Conservation (phyloP, 1,140 invertebrate genomes). For the Saccostrea glomerata region DNA sequence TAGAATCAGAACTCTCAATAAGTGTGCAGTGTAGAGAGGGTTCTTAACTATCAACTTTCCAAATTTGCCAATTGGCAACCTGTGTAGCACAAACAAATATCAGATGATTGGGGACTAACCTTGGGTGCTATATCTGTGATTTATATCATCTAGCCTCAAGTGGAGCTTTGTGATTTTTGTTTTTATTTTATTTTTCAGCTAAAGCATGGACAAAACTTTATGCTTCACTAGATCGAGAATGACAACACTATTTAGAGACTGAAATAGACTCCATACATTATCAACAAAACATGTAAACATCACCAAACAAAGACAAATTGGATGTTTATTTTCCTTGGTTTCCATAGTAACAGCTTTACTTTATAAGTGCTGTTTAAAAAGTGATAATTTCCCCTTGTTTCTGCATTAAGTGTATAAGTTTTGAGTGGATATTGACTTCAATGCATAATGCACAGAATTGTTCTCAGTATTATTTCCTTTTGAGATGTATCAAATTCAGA, state of each 20-base stretch:
- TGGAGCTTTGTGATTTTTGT: too few relatives aligned
- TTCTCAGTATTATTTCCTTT: conserved; percentile 20
- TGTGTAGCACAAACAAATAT: too few relatives aligned
- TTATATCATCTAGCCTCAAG: too few relatives aligned
- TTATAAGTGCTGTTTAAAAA: conserved; percentile 12
- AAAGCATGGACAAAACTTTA: conserved; percentile 36
- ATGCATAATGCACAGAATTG: neutral
- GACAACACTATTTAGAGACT: neutral
- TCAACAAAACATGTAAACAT: neutral
- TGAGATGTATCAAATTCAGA: neutral
- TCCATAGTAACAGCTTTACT: neutral
- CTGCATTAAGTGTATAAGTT: conserved; percentile 13
- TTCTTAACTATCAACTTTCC: too few relatives aligned
- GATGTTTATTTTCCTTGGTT: neutral
- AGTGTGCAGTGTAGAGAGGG: too few relatives aligned
- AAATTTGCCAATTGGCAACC: too few relatives aligned
- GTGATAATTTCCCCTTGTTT: neutral
- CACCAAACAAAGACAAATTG: neutral
- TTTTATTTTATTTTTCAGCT: conserved; percentile 21
- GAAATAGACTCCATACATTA: neutral
- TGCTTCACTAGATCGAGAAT: neutral
- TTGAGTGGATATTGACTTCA: conserved; percentile 1
- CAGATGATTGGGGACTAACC: too few relatives aligned
- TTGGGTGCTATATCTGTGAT: too few relatives aligned
- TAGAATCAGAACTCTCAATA: too few relatives aligned